These are phyloP conservation scores for Uria aalge DNA, from an alignment of 2,113 vertebrate genomes.

Conservation along the genomic window DNA sequence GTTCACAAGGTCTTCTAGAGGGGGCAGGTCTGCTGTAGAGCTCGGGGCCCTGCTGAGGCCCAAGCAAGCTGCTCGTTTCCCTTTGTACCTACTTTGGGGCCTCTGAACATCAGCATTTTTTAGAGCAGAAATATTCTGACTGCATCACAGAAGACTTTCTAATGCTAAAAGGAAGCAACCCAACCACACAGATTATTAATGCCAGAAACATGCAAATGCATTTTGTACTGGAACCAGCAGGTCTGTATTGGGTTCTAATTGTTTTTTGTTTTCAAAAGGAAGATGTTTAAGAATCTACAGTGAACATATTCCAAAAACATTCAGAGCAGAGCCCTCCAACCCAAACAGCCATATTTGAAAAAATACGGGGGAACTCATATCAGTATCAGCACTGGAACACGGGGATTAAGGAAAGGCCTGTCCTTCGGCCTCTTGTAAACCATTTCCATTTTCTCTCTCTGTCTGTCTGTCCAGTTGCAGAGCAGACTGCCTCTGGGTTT, in stretches of 20 bases:
- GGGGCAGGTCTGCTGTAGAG: not conserved
- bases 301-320: not conserved
- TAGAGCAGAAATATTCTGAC: not conserved
- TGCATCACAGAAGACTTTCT: slow-evolving; percentile 24
- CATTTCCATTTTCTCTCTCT: not conserved
- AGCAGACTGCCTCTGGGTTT: not conserved
- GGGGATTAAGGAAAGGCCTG: not conserved
- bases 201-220: slow-evolving; percentile 30
- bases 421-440: not conserved
- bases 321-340: not conserved
- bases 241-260: slow-evolving; percentile 17
- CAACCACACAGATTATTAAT: slow-evolving; percentile 30
- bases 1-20: not conserved
- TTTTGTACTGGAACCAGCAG: slow-evolving; percentile 17
- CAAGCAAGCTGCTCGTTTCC: not conserved
- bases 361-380: not conserved
- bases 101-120: not conserved
- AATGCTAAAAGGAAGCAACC: slow-evolving; percentile 40
- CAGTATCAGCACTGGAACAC: rapidly evolving
- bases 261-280: slow-evolving; percentile 24
- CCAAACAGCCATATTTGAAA: not conserved
- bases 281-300: not conserved
- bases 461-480: not conserved
- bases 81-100: not conserved
- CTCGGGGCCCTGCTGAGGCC: not conserved